phyloP scores from a whole-genome alignment of 1,140 invertebrate species.

The Zaprionus lachaisei region DNA sequence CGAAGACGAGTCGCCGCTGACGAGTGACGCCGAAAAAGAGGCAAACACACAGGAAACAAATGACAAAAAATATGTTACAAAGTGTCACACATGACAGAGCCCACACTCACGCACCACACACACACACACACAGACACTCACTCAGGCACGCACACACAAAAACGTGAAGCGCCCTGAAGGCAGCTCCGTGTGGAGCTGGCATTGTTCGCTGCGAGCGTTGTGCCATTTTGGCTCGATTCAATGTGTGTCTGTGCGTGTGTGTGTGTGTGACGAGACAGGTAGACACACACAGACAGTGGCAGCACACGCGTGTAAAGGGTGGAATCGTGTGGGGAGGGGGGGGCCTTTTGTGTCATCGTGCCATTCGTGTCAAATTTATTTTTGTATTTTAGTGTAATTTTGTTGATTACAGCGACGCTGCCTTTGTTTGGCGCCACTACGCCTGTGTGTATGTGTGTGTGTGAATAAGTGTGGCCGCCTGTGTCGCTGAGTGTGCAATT shows the following conservation, averaged over 20 bases:
- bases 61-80: conserved; percentile 81
- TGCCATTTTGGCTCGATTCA: conserved; percentile 67
- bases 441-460: conserved; percentile 14
- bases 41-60: conserved; percentile 69
- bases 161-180: conserved; percentile 38
- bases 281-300: neutral
- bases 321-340: neutral
- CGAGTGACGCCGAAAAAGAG: conserved; percentile 73
- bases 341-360: conserved; percentile 73
- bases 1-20: conserved; percentile 42
- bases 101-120: conserved; percentile 20
- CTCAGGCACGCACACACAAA: neutral
- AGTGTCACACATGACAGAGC: conserved; percentile 73
- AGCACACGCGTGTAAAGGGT: neutral
- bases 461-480: conserved; percentile 2
- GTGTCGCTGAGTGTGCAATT: conserved; percentile 68
- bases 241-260: neutral
- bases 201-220: conserved; percentile 67
- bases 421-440: conserved; percentile 47
- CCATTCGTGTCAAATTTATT: conserved; percentile 83
- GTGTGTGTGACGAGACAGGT: conserved; percentile 14
- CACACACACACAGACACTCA: conserved; percentile 15
- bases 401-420: conserved; percentile 77
- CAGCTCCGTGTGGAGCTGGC: conserved; percentile 52
- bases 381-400: conserved; percentile 82